phyloP scores from a whole-genome alignment of 35 echinoderm and acorn worm genomes.

The Stichopus chloronotus region DNA sequence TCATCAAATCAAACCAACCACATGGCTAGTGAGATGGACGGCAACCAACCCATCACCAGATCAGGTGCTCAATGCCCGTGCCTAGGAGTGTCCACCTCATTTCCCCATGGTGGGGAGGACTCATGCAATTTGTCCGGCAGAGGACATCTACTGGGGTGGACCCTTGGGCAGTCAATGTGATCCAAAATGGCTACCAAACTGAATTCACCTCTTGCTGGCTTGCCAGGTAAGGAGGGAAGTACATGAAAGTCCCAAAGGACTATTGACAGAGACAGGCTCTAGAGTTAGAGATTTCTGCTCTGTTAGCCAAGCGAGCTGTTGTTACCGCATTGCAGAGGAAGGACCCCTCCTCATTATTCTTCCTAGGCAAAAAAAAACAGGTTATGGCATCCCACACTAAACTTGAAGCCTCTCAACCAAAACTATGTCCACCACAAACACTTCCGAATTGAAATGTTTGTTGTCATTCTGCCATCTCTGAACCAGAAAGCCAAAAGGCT shows the following conservation, averaged over 20 bases:
- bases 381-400: neutral
- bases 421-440: no score
- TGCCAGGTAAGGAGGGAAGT: neutral
- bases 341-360: neutral
- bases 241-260: neutral
- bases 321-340: no score
- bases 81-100: no score
- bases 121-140: no score
- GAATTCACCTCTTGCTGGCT: neutral
- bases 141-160: neutral
- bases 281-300: neutral
- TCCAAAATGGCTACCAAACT: neutral
- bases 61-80: no score
- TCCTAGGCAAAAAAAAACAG: neutral
- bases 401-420: neutral
- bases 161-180: neutral
- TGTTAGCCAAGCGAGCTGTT: neutral
- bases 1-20: no score
- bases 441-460: neutral
- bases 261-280: neutral
- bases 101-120: no score
- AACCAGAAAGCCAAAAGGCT: no score
- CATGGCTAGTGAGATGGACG: no score
- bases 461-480: neutral
- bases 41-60: no score